Conservation (phyloP, 2,888 invertebrate genomes). For the Teleiodes luculella region DNA sequence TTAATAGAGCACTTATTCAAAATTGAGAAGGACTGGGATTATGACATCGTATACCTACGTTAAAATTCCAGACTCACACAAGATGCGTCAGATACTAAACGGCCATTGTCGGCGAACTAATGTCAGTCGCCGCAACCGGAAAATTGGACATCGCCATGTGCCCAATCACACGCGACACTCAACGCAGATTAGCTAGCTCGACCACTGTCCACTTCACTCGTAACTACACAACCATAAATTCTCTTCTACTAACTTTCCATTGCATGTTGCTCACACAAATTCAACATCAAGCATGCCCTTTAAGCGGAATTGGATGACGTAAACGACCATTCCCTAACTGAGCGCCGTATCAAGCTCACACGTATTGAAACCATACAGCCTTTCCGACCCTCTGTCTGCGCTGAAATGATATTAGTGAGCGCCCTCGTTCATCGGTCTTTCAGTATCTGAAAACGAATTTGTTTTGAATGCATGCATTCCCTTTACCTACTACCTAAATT, state of each 20-base stretch:
- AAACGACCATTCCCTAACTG: conserved; percentile 42
- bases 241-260: conserved; percentile 57
- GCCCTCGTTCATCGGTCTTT: conserved; percentile 42
- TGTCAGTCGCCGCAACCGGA: conserved; percentile 56
- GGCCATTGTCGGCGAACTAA: conserved; percentile 57
- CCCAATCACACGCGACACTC: conserved; percentile 76
- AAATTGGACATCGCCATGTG: conserved; percentile 74
- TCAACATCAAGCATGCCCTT: conserved; percentile 30
- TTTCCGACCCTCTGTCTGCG: conserved; percentile 56
- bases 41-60: conserved; percentile 1
- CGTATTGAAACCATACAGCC: conserved; percentile 55
- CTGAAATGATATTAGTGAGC: conserved; percentile 57
- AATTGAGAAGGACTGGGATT: not conserved
- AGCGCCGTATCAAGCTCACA: conserved; percentile 37
- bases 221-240: conserved; percentile 49
- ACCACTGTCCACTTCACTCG: conserved; percentile 53
- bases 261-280: conserved; percentile 46
- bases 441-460: conserved; percentile 24
- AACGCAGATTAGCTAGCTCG: conserved; percentile 73
- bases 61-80: conserved; percentile 33
- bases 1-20: too few species aligned
- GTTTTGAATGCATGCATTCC: not conserved
- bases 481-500: not conserved
- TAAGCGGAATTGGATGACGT: conserved; percentile 52
- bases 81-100: conserved; percentile 47